Evolutionary conservation across 64 coral and sea anemone species (phyloP).

Genomic region (Dendronephthya gigantea): DNA sequence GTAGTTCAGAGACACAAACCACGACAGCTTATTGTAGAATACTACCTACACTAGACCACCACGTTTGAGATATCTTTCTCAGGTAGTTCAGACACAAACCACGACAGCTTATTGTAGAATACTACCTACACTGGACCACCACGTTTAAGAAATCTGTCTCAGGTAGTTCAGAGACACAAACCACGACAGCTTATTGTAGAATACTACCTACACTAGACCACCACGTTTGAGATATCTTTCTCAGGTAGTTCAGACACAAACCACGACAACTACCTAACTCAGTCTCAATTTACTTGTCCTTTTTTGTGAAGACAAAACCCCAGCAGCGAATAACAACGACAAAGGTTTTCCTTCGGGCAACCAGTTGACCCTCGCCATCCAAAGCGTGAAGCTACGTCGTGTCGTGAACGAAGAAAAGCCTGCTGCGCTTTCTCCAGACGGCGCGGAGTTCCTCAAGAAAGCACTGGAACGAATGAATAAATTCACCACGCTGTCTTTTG

Average conservation of each 20-base stretch:
- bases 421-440: not conserved
- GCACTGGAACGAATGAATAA: conserved; percentile 15
- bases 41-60: too few relatives aligned
- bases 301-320: not conserved
- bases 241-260: too few relatives aligned
- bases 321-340: not conserved
- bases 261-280: too few relatives aligned
- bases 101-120: not conserved
- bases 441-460: not conserved
- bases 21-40: not conserved
- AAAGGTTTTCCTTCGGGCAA: not conserved
- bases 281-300: too few relatives aligned
- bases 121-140: too few relatives aligned
- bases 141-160: too few relatives aligned
- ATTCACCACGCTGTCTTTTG: not conserved
- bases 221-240: too few relatives aligned
- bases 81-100: too few relatives aligned
- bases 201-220: too few relatives aligned
- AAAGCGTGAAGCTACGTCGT: not conserved
- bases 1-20: too few relatives aligned
- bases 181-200: not conserved
- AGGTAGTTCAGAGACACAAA: too few relatives aligned
- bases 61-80: too few relatives aligned
- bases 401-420: not conserved
- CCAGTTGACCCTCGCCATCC: not conserved